Conservation (phyloP, 1,140 invertebrate species). For the Drosophila melanica region DNA sequence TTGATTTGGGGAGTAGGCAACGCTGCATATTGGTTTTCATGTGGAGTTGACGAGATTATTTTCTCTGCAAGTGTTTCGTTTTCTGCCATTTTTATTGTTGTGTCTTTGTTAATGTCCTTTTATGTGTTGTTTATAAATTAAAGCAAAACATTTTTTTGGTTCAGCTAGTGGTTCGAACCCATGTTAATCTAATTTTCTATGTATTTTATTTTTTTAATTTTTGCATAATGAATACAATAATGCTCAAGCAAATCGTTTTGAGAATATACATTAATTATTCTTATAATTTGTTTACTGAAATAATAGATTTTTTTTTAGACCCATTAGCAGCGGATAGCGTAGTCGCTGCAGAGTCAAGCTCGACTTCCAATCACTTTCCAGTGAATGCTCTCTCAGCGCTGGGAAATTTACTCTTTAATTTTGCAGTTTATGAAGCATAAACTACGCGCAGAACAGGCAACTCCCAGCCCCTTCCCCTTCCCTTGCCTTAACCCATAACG, state of each 20-base stretch:
- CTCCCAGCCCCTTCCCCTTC: neutral
- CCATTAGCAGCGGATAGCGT: neutral
- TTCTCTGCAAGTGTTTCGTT: too few relatives aligned
- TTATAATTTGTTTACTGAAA: neutral
- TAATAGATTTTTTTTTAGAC: neutral
- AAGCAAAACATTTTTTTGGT: too few relatives aligned
- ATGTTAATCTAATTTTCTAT: too few relatives aligned
- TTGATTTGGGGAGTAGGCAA: neutral
- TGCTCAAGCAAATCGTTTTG: too few relatives aligned
- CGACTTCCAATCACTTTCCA: slow-evolving; percentile 41
- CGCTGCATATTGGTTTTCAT: neutral
- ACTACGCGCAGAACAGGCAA: neutral
- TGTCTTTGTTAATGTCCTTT: too few relatives aligned
- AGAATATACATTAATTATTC: neutral
- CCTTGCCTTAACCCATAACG: neutral
- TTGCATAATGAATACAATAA: too few relatives aligned
- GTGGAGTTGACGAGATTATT: neutral
- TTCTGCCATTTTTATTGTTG: too few relatives aligned
- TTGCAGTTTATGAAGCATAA: neutral
- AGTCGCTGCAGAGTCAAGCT: neutral
- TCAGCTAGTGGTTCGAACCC: too few relatives aligned
- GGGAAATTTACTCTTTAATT: slow-evolving; percentile 56
- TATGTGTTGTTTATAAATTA: too few relatives aligned
- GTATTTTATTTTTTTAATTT: too few relatives aligned
- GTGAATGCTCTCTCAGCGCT: slow-evolving; percentile 34